A percentile compares a stretch with the other conserved stretches of the same genome.
Evolutionary conservation across 2,888 invertebrate genomes (phyloP).

Genomic region (Kuschelorhynchus macadamiae): DNA sequence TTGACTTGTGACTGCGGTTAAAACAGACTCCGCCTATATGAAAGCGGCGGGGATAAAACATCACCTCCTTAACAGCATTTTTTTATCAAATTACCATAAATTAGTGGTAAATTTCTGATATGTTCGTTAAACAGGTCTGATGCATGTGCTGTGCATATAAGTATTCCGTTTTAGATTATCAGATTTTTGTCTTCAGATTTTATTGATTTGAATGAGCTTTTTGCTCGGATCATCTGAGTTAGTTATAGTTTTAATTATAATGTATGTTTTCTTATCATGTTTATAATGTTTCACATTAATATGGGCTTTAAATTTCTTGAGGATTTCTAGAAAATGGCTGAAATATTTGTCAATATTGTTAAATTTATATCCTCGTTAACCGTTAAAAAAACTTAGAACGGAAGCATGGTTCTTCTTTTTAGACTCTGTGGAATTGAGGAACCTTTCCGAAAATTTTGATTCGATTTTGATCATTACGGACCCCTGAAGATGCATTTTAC

Average conservation of each 20-base stretch:
- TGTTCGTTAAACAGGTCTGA: slow-evolving; percentile 60
- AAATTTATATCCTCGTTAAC: too few species aligned
- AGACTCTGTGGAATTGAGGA: too few species aligned
- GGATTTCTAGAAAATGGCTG: too few species aligned
- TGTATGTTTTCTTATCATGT: too few species aligned
- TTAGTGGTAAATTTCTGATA: slow-evolving; percentile 63
- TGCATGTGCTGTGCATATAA: slow-evolving; percentile 60
- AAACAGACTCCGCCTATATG: slow-evolving; percentile 59
- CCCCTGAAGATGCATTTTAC: too few species aligned
- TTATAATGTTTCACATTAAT: too few species aligned
- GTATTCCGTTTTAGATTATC: slow-evolving; percentile 51
- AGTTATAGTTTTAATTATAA: slow-evolving; percentile 28
- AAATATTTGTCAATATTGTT: too few species aligned
- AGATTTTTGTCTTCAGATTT: slow-evolving; percentile 42
- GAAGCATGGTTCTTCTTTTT: too few species aligned
- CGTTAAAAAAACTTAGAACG: too few species aligned
- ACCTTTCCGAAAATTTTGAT: too few species aligned
- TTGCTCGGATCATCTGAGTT: slow-evolving; percentile 20
- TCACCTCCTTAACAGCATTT: slow-evolving; percentile 63
- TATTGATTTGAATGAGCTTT: slow-evolving; percentile 30
- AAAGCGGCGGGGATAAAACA: slow-evolving; percentile 55
- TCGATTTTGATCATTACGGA: too few species aligned
- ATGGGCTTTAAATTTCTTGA: too few species aligned
- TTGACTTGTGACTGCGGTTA: slow-evolving; percentile 60
- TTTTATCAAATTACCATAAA: slow-evolving; percentile 67